These are phyloP conservation scores for Osmerus mordax DNA, from an alignment of 2,113 vertebrate species.

Conservation along the genomic window DNA sequence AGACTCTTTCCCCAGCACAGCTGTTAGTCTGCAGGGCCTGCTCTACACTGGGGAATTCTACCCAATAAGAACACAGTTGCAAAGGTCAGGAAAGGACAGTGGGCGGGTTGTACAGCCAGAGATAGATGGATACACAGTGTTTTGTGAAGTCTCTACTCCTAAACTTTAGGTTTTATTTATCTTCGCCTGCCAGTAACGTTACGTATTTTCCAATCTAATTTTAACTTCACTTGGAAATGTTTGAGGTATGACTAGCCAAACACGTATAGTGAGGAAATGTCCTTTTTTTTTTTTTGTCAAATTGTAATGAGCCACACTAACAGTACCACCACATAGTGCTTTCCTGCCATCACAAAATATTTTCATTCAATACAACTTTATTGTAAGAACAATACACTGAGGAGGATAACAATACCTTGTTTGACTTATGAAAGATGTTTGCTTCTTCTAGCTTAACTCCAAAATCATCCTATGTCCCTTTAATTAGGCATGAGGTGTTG, in stretches of 20 bases:
- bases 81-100: constrained; percentile 66
- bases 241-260: background rate
- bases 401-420: background rate
- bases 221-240: background rate
- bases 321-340: background rate
- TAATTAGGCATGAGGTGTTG: background rate
- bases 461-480: background rate
- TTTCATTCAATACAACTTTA: background rate
- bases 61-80: constrained; percentile 27
- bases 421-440: background rate
- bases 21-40: constrained; percentile 59
- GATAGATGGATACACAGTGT: background rate
- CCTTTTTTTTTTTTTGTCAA: background rate
- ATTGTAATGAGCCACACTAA: background rate
- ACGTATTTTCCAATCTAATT: background rate
- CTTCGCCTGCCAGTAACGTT: background rate
- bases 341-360: background rate
- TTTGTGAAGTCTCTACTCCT: background rate
- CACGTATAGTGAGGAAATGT: background rate
- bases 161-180: background rate
- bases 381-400: background rate
- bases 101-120: constrained; percentile 19
- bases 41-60: constrained; percentile 46
- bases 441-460: background rate
- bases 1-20: constrained; percentile 43